Base-by-base conservation (phyloP, 2,888 invertebrate species). In the Sinopyrophorus schimmeli region DNA sequence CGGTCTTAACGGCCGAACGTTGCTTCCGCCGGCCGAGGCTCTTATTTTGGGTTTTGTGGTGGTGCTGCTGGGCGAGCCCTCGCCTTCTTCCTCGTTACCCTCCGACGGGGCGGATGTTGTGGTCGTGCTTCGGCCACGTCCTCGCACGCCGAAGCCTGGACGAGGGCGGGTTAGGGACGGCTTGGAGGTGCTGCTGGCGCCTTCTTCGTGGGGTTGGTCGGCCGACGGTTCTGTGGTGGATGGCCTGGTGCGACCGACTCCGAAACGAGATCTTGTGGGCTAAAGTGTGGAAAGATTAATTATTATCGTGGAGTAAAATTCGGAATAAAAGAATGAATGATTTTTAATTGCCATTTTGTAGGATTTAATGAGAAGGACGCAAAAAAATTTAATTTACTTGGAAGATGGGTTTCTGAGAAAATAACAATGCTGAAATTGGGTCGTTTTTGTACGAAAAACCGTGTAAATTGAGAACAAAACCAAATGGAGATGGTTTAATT, bases 1-100 rank as follows among this genome's bases (percentile, higher is more conserved):
- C 0, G 86, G 86, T 43, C 86, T 76, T 37, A 84, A 73, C 0
- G 85, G 79, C 38, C 84, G 77, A 14, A 80, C 77, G 3, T 71
- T 72, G 3, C 54, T 58, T 1, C 71, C 69, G 17, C 63, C 70
- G 58, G 58, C 60, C 16, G 60, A 61, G 1, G 71, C 60, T 10
- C 77, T 70, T 5, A 75, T 70, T 7, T 73, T 70, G 7, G 70
- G 58, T 52, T 66, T 66, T 1, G 68, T 61, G 5, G 73, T 69
- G 14, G 65, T 67, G 10, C 54, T 60, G 52, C 58, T 31, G 10
- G 57, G 49, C 4, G 60, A 51, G 37, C 63, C 53, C 7, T 61
- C 49, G 20, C 62, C 53, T 12, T 59, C 52, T 53, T 56, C 65
- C 32, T 67, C 68, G 49, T 52, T 54, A 9, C 54, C 53, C 24